Evolutionary conservation across 1,140 invertebrate genomes (phyloP).

Genomic region (Archivesica marissinica): DNA sequence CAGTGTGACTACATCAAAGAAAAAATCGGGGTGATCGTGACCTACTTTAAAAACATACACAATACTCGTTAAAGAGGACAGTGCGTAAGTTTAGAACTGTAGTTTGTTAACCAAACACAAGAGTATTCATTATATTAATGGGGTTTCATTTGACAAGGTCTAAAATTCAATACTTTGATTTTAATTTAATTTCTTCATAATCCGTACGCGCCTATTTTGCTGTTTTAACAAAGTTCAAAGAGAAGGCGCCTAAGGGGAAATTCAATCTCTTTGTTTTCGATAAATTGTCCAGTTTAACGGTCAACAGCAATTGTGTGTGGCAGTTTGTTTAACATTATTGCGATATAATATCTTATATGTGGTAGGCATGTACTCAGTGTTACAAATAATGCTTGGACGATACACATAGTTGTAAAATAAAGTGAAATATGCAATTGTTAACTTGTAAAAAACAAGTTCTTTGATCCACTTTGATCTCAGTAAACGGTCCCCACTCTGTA

Average conservation of each 20-base stretch:
- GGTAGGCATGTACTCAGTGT: not conserved
- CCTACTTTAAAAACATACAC: slow-evolving; percentile 20
- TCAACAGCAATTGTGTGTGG: not conserved
- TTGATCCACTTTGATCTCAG: slow-evolving; percentile 60
- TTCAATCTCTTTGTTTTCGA: slow-evolving; percentile 66
- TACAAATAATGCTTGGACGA: not conserved
- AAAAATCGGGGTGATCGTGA: slow-evolving; percentile 24
- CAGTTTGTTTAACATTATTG: not conserved
- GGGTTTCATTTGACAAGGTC: not conserved
- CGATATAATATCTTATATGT: not conserved
- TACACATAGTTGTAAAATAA: not conserved
- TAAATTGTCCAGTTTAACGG: slow-evolving; percentile 61
- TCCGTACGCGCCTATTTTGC: slow-evolving; percentile 63
- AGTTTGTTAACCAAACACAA: not conserved
- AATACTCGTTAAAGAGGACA: not conserved
- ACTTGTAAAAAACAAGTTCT: slow-evolving; percentile 60
- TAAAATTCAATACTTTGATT: slow-evolving; percentile 46
- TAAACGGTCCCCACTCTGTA: slow-evolving; percentile 42
- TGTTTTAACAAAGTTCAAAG: slow-evolving; percentile 75
- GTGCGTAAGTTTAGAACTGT: not conserved
- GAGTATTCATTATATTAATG: not conserved
- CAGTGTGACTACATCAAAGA: slow-evolving; percentile 46
- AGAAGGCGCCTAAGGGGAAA: slow-evolving; percentile 67
- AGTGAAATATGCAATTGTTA: slow-evolving; percentile 47
- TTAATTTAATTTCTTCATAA: slow-evolving; percentile 64